Percentiles rank a stretch among this genome's conserved stretches.
Conservation (phyloP, 2,797 vertebrate genomes). For the Tauraco hartlaubi region DNA sequence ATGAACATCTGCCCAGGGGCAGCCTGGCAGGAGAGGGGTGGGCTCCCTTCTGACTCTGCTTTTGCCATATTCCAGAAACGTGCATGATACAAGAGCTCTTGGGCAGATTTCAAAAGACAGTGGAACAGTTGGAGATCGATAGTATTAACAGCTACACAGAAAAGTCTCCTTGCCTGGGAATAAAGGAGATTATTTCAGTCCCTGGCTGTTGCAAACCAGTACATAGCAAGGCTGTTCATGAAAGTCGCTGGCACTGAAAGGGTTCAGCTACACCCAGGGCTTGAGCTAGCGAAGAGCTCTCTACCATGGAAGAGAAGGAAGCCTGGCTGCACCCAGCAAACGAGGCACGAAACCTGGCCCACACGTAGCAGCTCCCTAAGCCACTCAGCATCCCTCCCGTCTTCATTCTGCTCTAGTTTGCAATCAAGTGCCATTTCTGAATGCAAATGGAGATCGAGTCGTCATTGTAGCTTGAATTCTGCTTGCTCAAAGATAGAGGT, state of each 20-base stretch:
- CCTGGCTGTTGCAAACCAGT: not conserved
- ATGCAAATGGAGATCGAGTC: not conserved
- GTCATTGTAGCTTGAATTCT: not conserved
- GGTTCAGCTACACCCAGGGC: not conserved
- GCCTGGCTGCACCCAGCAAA: not conserved
- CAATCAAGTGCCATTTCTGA: not conserved
- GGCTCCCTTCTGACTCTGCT: not conserved
- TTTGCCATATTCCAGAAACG: not conserved
- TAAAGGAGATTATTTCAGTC: constrained; percentile 6
- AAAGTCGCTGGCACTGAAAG: not conserved
- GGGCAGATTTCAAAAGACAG: not conserved
- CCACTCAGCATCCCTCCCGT: not conserved
- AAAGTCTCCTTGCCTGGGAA: not conserved
- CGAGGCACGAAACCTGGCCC: not conserved
- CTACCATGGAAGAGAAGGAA: not conserved
- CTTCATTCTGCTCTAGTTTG: constrained; percentile 12
- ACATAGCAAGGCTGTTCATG: not conserved
- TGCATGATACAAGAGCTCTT: not conserved
- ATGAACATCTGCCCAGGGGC: not conserved
- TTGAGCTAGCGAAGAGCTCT: not conserved
- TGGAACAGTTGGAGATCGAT: not conserved
- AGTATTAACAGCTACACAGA: not conserved
- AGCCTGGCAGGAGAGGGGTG: not conserved
- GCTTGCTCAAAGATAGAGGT: constrained; percentile 3
- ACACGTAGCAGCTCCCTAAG: not conserved